Percentiles rank a stretch among this genome's conserved stretches.
Evolutionary conservation across 2,888 invertebrate species (phyloP).

Genomic region (Drosophila anceps): DNA sequence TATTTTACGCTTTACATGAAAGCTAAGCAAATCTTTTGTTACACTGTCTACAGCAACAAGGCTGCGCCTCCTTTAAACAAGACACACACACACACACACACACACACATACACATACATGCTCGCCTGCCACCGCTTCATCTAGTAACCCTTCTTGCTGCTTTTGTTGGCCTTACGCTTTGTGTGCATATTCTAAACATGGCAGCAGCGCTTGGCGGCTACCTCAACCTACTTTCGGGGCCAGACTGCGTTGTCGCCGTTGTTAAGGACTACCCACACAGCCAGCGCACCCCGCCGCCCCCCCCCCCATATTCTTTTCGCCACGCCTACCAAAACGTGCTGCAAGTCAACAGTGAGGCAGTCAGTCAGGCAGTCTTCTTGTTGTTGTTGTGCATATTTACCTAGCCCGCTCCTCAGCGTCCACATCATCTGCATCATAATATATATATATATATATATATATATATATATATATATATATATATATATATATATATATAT

Average conservation of each 20-base stretch:
- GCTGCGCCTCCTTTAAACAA: constrained; percentile 33
- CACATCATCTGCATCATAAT: constrained; percentile 38
- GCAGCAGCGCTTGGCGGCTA: constrained; percentile 70
- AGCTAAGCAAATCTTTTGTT: constrained; percentile 82
- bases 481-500: not conserved
- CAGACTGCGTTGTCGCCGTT: constrained; percentile 56
- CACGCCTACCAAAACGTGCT: constrained; percentile 27
- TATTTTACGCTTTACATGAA: constrained; percentile 82
- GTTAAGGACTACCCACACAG: constrained; percentile 59
- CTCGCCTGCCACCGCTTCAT: constrained; percentile 24
- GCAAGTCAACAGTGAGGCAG: constrained; percentile 66
- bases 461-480: not conserved
- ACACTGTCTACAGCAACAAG: constrained; percentile 71
- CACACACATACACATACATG: not conserved
- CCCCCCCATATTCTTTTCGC: not conserved
- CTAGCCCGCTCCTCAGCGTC: constrained; percentile 52
- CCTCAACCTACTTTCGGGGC: constrained; percentile 75
- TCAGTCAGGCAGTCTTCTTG: constrained; percentile 55
- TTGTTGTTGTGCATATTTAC: constrained; percentile 70
- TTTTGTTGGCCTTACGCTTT: constrained; percentile 78
- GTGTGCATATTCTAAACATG: constrained; percentile 81
- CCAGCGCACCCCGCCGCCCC: not conserved
- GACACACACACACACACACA: not conserved
- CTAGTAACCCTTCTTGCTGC: constrained; percentile 60
- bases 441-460: constrained; percentile 1